phyloP scores from a whole-genome alignment of 1,140 invertebrate species.

The Drosophila miranda region DNA sequence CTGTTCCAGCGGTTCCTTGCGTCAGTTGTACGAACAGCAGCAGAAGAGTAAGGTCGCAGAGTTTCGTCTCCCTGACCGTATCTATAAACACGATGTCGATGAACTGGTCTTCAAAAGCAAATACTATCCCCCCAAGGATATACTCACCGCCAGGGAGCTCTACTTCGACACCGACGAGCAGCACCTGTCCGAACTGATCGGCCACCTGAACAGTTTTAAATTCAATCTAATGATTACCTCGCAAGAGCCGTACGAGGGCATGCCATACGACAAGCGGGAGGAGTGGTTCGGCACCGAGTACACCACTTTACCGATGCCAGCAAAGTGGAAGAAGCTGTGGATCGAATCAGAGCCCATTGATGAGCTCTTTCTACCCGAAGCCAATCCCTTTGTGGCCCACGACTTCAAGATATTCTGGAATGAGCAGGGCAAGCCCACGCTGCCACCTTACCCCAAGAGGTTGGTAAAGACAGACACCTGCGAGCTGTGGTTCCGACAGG shows the following conservation, averaged over 20 bases:
- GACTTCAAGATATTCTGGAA: constrained; percentile 88
- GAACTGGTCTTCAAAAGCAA: constrained; percentile 91
- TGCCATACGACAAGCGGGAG: constrained; percentile 85
- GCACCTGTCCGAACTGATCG: constrained; percentile 86
- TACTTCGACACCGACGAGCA: constrained; percentile 91
- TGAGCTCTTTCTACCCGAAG: constrained; percentile 88
- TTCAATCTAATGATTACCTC: constrained; percentile 89
- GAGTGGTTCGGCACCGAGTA: constrained; percentile 84
- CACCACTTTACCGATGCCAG: constrained; percentile 83
- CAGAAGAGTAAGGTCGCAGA: constrained; percentile 88
- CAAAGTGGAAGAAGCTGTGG: constrained; percentile 85
- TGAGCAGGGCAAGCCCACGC: constrained; percentile 45
- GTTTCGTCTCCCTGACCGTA: constrained; percentile 87
- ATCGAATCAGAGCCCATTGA: constrained; percentile 83
- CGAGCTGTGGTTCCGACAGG: constrained; percentile 94
- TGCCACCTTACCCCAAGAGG: constrained; percentile 85
- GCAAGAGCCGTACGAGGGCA: constrained; percentile 73
- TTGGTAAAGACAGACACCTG: constrained; percentile 84
- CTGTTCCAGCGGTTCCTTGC: too few species aligned
- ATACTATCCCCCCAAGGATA: constrained; percentile 88
- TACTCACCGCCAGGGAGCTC: constrained; percentile 89
- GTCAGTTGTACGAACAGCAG: constrained; percentile 9
- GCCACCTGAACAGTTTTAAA: constrained; percentile 87
- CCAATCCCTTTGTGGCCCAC: constrained; percentile 85
- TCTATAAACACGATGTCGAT: constrained; percentile 91